phyloP scores from a whole-genome alignment of 2,888 invertebrate genomes.

The Ophraella communa region DNA sequence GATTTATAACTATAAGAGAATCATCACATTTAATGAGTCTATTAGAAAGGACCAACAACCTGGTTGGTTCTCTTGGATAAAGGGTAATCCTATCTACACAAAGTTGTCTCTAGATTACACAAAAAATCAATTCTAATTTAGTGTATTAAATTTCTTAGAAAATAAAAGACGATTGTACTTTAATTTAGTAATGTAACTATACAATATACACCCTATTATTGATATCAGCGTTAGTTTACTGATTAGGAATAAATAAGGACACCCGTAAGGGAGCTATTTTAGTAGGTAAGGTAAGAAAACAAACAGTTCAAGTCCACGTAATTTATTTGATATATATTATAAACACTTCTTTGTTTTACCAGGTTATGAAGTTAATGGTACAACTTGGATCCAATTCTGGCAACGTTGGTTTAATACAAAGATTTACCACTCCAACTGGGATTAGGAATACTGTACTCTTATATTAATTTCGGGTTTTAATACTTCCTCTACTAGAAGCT shows the following conservation, averaged over 20 bases:
- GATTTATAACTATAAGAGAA: too few species aligned
- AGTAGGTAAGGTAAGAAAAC: background rate
- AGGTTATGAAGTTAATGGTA: background rate
- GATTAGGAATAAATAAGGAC: background rate
- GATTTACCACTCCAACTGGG: background rate
- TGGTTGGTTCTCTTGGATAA: too few species aligned
- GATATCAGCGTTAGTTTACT: background rate
- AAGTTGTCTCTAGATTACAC: too few species aligned
- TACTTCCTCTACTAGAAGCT: background rate
- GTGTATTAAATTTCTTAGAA: too few species aligned
- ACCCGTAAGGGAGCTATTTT: background rate
- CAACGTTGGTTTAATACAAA: background rate
- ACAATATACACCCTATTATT: background rate
- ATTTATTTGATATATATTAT: background rate
- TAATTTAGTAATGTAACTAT: background rate
- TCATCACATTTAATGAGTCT: too few species aligned
- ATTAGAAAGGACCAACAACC: too few species aligned
- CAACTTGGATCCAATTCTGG: background rate
- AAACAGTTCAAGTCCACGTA: background rate
- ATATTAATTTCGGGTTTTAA: background rate
- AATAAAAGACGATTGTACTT: too few species aligned
- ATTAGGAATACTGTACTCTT: background rate
- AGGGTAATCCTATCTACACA: too few species aligned
- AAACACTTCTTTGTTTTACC: background rate
- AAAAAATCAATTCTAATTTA: too few species aligned